A percentile compares a stretch with the other conserved stretches of the same genome.
Conservation (phyloP, 1,140 invertebrate species). For the Cheumatopsyche charites region DNA sequence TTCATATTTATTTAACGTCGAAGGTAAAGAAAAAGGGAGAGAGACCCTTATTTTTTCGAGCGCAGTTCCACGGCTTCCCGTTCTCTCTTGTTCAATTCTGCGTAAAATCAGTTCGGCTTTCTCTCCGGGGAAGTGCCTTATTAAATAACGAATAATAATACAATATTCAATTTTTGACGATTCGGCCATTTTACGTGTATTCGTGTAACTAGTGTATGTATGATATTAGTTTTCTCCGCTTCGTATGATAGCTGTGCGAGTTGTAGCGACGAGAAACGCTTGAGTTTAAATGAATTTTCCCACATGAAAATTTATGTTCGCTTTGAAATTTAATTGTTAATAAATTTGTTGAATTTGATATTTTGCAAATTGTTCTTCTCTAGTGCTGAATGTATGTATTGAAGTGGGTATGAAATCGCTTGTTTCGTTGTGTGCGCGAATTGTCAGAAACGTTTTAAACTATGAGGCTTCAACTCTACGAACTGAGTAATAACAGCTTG, state of each 20-base stretch:
- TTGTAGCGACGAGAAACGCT: neutral
- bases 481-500: no score
- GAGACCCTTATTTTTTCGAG: slow-evolving; percentile 7
- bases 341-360: neutral
- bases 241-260: no score
- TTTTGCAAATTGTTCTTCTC: neutral
- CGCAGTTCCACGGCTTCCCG: neutral
- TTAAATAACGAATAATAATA: neutral
- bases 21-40: no score
- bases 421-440: no score
- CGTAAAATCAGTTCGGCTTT: neutral
- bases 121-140: neutral
- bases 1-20: no score
- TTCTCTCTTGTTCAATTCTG: neutral
- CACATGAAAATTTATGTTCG: slow-evolving; percentile 7
- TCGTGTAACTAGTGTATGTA: no score
- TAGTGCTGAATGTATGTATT: no score
- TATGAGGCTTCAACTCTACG: no score
- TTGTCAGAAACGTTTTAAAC: no score
- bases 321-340: neutral
- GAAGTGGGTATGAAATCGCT: no score
- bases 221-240: no score
- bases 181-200: no score
- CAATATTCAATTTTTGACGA: neutral
- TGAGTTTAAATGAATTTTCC: neutral